Percentiles rank a stretch among this genome's conserved stretches.
These are phyloP conservation scores for Heliothis virescens DNA, from an alignment of 1,140 invertebrate genomes.

Conservation along the genomic window DNA sequence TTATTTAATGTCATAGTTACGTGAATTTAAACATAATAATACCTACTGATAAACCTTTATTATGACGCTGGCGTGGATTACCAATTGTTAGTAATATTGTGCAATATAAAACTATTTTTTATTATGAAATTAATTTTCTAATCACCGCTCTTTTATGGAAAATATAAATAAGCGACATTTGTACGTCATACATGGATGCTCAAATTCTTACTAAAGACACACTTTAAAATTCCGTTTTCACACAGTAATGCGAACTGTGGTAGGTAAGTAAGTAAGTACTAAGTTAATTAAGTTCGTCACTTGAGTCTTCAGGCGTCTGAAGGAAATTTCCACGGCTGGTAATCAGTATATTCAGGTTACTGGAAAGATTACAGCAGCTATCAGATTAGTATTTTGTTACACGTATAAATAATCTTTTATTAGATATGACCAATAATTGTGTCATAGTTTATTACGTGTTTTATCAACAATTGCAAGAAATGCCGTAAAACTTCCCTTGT, in stretches of 20 bases:
- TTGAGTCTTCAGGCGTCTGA: slow-evolving; percentile 4
- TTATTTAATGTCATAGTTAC: too few species aligned
- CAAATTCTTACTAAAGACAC: neutral
- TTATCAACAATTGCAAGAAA: neutral
- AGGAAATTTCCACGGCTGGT: slow-evolving; percentile 8
- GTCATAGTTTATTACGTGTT: slow-evolving; percentile 5
- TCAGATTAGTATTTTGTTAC: slow-evolving; percentile 6
- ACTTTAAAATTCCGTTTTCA: neutral
- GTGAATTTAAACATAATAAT: too few species aligned
- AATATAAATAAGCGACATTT: too few species aligned
- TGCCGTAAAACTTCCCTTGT: neutral
- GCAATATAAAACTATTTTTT: too few species aligned
- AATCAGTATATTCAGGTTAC: slow-evolving; percentile 30
- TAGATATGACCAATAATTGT: neutral
- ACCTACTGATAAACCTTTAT: too few species aligned
- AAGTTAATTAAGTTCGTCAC: slow-evolving; percentile 2
- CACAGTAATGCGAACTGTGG: neutral
- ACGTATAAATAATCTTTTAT: slow-evolving; percentile 18
- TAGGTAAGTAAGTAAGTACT: neutral
- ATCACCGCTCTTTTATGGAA: too few species aligned
- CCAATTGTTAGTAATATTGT: too few species aligned
- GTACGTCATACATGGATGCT: too few species aligned
- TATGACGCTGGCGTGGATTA: too few species aligned
- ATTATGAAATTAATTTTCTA: too few species aligned
- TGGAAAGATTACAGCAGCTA: neutral